Evolutionary conservation across 2,113 vertebrate genomes (phyloP).

Genomic region (Meleagris gallopavo): DNA sequence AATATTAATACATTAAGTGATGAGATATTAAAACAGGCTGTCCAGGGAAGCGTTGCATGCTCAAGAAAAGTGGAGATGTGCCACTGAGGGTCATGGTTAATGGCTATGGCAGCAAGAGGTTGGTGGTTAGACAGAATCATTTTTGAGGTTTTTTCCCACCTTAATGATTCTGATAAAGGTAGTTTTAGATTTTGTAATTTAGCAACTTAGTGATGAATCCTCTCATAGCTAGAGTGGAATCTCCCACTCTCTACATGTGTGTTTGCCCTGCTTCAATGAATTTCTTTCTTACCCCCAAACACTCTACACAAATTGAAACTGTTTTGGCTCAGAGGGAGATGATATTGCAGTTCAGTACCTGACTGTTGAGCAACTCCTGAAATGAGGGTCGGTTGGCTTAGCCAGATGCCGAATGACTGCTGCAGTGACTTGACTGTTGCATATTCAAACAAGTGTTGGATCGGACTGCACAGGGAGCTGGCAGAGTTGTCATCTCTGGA

Average conservation of each 20-base stretch:
- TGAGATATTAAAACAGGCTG: too few species aligned
- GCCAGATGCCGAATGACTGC: background rate
- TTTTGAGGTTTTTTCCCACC: too few species aligned
- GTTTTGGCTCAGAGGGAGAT: background rate
- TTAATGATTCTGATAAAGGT: too few species aligned
- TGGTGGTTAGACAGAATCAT: too few species aligned
- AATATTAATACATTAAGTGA: too few species aligned
- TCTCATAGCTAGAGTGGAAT: background rate
- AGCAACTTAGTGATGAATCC: background rate
- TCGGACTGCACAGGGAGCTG: too few species aligned
- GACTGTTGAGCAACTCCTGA: background rate
- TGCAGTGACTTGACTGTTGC: background rate
- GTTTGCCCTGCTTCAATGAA: background rate
- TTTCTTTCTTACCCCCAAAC: background rate
- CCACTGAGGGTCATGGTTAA: too few species aligned
- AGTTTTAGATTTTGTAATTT: background rate
- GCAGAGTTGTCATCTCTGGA: too few species aligned
- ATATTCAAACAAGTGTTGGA: too few species aligned
- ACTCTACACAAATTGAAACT: background rate
- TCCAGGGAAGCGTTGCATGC: too few species aligned
- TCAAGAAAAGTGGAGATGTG: too few species aligned
- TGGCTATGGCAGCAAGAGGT: too few species aligned
- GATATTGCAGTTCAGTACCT: background rate
- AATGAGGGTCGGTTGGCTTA: fast-evolving
- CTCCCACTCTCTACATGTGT: background rate